phyloP scores from a whole-genome alignment of 2,113 vertebrate genomes.

The Corvus moneduloides region DNA sequence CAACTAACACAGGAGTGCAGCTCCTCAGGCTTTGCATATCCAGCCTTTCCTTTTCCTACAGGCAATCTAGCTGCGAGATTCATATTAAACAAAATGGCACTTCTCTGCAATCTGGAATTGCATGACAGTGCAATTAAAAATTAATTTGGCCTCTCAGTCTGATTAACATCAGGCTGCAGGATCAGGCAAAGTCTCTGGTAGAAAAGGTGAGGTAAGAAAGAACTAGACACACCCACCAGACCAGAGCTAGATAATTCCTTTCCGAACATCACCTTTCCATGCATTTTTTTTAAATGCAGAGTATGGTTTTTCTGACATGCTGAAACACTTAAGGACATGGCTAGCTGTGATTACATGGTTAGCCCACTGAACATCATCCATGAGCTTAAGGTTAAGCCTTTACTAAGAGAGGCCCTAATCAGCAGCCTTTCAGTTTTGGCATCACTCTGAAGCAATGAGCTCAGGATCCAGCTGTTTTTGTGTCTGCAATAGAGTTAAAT shows the following conservation, averaged over 20 bases:
- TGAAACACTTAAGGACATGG: not conserved
- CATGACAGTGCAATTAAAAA: not conserved
- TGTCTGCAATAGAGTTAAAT: not conserved
- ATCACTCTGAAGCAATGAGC: not conserved
- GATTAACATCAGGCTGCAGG: not conserved
- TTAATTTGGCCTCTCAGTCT: not conserved
- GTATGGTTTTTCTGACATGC: not conserved
- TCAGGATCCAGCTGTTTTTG: not conserved
- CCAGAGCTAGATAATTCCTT: not conserved
- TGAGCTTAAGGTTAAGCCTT: not conserved
- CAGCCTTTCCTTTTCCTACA: not conserved
- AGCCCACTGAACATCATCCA: not conserved
- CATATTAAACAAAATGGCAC: not conserved
- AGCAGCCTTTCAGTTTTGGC: not conserved
- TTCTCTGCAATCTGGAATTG: not conserved
- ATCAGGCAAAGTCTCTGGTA: not conserved
- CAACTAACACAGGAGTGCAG: not conserved
- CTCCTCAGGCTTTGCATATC: not conserved
- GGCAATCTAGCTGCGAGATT: not conserved
- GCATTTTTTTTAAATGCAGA: not conserved
- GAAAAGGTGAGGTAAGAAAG: not conserved
- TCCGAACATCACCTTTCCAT: not conserved
- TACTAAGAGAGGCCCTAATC: not conserved
- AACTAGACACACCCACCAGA: not conserved
- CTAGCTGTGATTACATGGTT: not conserved